These are phyloP conservation scores for Strix occidentalis DNA, from an alignment of 2,797 vertebrate species.

Conservation along the genomic window DNA sequence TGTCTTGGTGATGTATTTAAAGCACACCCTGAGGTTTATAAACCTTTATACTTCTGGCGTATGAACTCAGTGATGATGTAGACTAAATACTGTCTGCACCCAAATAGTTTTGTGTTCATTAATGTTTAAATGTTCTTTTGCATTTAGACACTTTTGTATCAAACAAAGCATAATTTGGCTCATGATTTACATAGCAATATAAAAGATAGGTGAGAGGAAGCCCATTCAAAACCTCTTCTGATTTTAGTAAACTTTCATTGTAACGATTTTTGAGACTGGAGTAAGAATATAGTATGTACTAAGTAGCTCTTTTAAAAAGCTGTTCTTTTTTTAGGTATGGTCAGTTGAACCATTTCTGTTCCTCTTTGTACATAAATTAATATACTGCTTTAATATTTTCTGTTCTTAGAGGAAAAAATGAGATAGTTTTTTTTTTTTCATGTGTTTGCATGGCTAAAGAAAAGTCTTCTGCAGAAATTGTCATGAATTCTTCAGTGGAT, in stretches of 20 bases:
- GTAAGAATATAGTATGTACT: neutral
- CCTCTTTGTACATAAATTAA: neutral
- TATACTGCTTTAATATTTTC: neutral
- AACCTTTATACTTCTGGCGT: neutral
- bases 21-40: neutral
- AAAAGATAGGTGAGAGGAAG: neutral
- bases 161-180: neutral
- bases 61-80: neutral
- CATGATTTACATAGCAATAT: neutral
- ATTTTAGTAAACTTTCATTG: neutral
- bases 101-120: neutral
- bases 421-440: neutral
- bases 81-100: neutral
- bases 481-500: neutral
- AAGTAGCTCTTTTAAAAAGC: neutral
- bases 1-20: slow-evolving; percentile 11
- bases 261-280: neutral
- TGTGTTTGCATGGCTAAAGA: neutral
- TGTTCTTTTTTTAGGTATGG: neutral
- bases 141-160: neutral
- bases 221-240: neutral
- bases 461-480: neutral
- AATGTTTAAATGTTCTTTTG: neutral
- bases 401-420: neutral
- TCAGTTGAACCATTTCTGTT: neutral